phyloP scores from a whole-genome alignment of 1,140 invertebrate species.

The Drosophila tropicalis region DNA sequence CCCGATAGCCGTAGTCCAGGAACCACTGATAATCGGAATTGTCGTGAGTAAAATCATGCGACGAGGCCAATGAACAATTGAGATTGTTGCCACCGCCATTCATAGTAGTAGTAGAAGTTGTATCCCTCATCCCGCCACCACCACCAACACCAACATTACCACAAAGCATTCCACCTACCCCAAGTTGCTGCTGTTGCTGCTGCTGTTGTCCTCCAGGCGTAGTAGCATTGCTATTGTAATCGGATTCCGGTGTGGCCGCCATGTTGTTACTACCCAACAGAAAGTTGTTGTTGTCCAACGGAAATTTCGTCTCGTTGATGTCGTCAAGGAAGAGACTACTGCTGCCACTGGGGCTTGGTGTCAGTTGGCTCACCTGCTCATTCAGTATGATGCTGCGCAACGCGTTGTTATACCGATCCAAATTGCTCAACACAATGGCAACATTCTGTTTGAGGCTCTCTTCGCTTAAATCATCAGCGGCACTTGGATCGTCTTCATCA shows the following conservation, averaged over 20 bases:
- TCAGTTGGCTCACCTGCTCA: slow-evolving; percentile 74
- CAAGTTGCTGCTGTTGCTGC: slow-evolving; percentile 61
- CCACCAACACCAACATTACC: slow-evolving; percentile 48
- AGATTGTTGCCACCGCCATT: slow-evolving; percentile 69
- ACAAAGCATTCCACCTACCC: slow-evolving; percentile 78
- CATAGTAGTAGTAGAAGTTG: slow-evolving; percentile 39
- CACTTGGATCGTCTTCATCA: slow-evolving; percentile 23
- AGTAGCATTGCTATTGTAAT: slow-evolving; percentile 86
- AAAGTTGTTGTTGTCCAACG: slow-evolving; percentile 56
- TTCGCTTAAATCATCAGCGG: slow-evolving; percentile 77
- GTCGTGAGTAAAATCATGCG: slow-evolving; percentile 91
- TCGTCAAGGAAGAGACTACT: slow-evolving; percentile 57
- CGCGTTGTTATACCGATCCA: slow-evolving; percentile 80
- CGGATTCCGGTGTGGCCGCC: slow-evolving; percentile 85
- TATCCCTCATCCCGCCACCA: slow-evolving; percentile 55
- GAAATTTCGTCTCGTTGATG: slow-evolving; percentile 32
- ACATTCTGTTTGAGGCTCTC: slow-evolving; percentile 83
- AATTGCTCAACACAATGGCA: slow-evolving; percentile 81
- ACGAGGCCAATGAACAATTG: slow-evolving; percentile 82
- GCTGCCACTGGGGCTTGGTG: slow-evolving; percentile 43
- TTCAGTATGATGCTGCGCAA: slow-evolving; percentile 81
- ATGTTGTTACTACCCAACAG: slow-evolving; percentile 42
- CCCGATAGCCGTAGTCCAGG: slow-evolving; percentile 93
- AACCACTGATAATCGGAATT: slow-evolving; percentile 96
- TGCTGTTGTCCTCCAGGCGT: slow-evolving; percentile 67